phyloP scores from a whole-genome alignment of 2,113 vertebrate species.

The Anolis sagrei region DNA sequence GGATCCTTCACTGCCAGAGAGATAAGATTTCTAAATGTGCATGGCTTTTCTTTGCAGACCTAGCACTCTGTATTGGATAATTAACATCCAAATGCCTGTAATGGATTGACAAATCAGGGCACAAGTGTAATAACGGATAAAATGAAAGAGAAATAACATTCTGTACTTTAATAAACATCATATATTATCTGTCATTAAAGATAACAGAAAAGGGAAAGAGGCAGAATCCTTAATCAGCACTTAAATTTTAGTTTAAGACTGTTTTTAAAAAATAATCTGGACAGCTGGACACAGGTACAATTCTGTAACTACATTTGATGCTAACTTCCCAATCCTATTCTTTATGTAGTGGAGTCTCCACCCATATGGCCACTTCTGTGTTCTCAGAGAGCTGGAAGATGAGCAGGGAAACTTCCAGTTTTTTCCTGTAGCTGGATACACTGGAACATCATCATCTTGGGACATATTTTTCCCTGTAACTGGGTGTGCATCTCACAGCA shows the following conservation, averaged over 20 bases:
- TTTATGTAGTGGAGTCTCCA: too few relatives aligned
- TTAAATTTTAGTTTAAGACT: neutral
- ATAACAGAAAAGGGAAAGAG: neutral
- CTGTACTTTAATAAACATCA: neutral
- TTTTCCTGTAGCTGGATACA: too few relatives aligned
- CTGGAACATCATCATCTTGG: too few relatives aligned
- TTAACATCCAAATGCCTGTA: neutral
- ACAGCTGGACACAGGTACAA: too few relatives aligned
- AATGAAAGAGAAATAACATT: neutral
- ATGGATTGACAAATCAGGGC: neutral
- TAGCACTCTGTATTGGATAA: neutral
- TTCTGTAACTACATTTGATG: too few relatives aligned
- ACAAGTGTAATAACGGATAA: neutral
- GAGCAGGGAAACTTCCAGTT: too few relatives aligned
- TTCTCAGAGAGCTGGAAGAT: too few relatives aligned
- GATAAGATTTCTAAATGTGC: neutral
- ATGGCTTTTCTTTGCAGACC: neutral
- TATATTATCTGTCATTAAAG: neutral
- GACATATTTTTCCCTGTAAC: too few relatives aligned
- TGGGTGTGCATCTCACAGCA: too few relatives aligned
- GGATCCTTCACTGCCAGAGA: neutral
- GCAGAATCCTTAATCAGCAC: neutral
- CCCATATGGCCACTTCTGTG: too few relatives aligned
- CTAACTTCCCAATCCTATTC: too few relatives aligned
- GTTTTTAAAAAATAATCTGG: neutral